A percentile compares a stretch with the other conserved stretches of the same genome.
phyloP scores from a whole-genome alignment of 2,888 invertebrate species.

The Caenorhabditis sp. region DNA sequence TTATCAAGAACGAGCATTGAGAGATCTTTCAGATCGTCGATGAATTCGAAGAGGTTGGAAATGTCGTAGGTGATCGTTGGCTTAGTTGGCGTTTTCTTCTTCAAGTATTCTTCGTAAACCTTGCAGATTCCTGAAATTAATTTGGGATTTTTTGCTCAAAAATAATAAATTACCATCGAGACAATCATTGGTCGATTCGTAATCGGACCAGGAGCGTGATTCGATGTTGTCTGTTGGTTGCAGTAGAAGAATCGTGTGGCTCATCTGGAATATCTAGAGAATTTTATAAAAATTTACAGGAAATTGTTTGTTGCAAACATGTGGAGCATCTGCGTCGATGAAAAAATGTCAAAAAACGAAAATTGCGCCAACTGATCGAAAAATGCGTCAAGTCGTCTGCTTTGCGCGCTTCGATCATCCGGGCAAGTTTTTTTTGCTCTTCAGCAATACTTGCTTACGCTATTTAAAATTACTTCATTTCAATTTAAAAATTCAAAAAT shows the following conservation, averaged over 20 bases:
- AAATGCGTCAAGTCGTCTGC: not conserved
- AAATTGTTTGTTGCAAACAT: not conserved
- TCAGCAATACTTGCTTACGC: not conserved
- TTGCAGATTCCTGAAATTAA: constrained; percentile 90
- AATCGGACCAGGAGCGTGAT: constrained; percentile 97
- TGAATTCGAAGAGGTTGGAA: constrained; percentile 94
- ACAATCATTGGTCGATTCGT: constrained; percentile 90
- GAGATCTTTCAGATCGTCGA: constrained; percentile 95
- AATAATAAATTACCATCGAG: constrained; percentile 71
- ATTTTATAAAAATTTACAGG: not conserved
- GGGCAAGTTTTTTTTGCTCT: constrained; percentile 32
- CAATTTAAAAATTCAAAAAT: not conserved
- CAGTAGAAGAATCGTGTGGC: constrained; percentile 94
- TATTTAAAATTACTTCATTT: not conserved
- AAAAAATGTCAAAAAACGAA: constrained; percentile 19
- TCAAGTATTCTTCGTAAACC: constrained; percentile 98
- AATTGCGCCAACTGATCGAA: constrained; percentile 24
- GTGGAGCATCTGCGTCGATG: constrained; percentile 28
- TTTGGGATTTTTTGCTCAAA: not conserved
- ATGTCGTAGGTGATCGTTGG: constrained; percentile 99
- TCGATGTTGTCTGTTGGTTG: constrained; percentile 95
- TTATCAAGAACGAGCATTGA: constrained; percentile 90
- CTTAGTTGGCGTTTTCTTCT: constrained; percentile 94
- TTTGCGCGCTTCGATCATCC: constrained; percentile 25
- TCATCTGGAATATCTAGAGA: constrained; percentile 21